Conservation (phyloP, 2,888 invertebrate genomes). For the Apoderus coryli region DNA sequence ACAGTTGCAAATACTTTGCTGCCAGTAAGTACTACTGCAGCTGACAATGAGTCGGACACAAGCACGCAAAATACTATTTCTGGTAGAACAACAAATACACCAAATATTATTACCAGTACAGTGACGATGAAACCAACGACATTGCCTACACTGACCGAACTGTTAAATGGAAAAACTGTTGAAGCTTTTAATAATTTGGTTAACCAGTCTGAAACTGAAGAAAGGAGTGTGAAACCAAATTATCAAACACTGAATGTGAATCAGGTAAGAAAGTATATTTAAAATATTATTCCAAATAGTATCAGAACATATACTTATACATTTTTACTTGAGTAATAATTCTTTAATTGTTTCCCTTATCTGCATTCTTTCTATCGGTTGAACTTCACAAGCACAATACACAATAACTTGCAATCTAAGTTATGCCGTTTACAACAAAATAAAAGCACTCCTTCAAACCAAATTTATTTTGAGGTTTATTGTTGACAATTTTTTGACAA, state of each 20-base stretch:
- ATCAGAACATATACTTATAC: no score
- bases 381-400: no score
- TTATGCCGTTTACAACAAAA: no score
- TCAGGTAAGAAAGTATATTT: conserved; percentile 35
- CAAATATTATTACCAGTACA: conserved; percentile 13
- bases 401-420: no score
- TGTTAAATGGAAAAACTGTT: conserved; percentile 46
- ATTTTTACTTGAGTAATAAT: no score
- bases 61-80: conserved; percentile 9
- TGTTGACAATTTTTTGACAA: no score
- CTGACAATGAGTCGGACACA: conserved; percentile 5
- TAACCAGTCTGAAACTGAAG: conserved; percentile 22
- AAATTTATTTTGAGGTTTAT: no score
- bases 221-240: conserved; percentile 15
- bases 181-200: conserved; percentile 43
- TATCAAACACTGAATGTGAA: conserved; percentile 43
- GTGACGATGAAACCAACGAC: conserved; percentile 26
- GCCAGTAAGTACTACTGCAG: conserved; percentile 7
- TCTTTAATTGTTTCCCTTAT: no score
- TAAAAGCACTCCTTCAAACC: no score
- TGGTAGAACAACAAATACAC: conserved; percentile 4
- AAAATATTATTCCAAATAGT: no score
- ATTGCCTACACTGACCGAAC: conserved; percentile 44
- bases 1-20: conserved; percentile 9
- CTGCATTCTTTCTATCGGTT: no score